These are phyloP conservation scores for Theretra japonica DNA, from an alignment of 2,888 invertebrate species.

Conservation along the genomic window DNA sequence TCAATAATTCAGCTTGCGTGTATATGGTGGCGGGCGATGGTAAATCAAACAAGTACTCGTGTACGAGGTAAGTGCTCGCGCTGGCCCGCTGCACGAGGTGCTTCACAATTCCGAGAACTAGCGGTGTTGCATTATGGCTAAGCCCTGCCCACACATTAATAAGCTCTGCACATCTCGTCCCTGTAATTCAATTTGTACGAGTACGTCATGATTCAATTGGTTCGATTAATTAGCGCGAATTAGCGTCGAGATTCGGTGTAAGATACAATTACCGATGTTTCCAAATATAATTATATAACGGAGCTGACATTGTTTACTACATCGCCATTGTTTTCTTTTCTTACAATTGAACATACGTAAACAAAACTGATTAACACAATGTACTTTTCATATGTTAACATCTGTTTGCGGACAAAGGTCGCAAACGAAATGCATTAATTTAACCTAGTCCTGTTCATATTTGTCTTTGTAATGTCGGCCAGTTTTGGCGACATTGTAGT, in stretches of 20 bases:
- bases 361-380: not conserved
- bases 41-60: not conserved
- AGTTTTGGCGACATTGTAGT: slow-evolving; percentile 16
- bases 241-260: not conserved
- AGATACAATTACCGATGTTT: not conserved
- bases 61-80: not conserved
- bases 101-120: not conserved
- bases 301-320: not conserved
- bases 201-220: not conserved
- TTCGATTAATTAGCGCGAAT: slow-evolving; percentile 11
- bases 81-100: not conserved
- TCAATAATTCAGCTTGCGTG: not conserved
- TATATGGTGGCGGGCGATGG: not conserved
- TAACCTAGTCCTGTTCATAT: slow-evolving; percentile 42
- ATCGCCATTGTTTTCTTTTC: not conserved
- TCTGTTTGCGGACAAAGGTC: slow-evolving; percentile 28
- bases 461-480: slow-evolving; percentile 35
- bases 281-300: not conserved
- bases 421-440: slow-evolving; percentile 44
- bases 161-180: not conserved
- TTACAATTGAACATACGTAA: not conserved
- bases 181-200: not conserved
- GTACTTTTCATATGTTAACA: not conserved
- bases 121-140: too few species aligned
- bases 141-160: not conserved